These are phyloP conservation scores for Gila orcuttii DNA, from an alignment of 2,113 vertebrate genomes.

Conservation along the genomic window DNA sequence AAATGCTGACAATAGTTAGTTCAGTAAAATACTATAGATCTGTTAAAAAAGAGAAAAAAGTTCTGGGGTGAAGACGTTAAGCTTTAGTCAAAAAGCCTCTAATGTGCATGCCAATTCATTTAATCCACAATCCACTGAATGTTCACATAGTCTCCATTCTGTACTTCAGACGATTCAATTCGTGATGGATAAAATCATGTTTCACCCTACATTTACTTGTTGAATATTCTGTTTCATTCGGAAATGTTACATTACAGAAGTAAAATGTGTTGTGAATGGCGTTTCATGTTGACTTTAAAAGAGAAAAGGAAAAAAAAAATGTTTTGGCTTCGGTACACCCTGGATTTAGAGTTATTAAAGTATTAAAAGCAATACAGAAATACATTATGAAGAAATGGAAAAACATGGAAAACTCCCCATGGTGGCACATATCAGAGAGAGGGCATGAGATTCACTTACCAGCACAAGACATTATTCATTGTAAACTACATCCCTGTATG, in stretches of 20 bases:
- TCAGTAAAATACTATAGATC: not conserved
- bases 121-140: not conserved
- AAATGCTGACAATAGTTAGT: no score
- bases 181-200: not conserved
- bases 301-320: no score
- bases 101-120: not conserved
- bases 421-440: not conserved
- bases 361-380: not conserved
- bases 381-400: not conserved
- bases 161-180: not conserved
- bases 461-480: constrained; percentile 10
- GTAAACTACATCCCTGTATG: constrained; percentile 32
- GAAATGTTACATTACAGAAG: not conserved
- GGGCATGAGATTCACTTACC: not conserved
- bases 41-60: not conserved
- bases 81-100: not conserved
- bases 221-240: not conserved
- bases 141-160: not conserved
- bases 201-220: not conserved
- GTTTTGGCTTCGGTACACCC: not conserved
- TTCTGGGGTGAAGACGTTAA: not conserved
- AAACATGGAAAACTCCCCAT: not conserved
- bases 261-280: not conserved
- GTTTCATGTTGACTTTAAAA: not conserved
- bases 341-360: not conserved